phyloP scores from a whole-genome alignment of 2,888 invertebrate genomes.

The Acanthosepion lycidas region DNA sequence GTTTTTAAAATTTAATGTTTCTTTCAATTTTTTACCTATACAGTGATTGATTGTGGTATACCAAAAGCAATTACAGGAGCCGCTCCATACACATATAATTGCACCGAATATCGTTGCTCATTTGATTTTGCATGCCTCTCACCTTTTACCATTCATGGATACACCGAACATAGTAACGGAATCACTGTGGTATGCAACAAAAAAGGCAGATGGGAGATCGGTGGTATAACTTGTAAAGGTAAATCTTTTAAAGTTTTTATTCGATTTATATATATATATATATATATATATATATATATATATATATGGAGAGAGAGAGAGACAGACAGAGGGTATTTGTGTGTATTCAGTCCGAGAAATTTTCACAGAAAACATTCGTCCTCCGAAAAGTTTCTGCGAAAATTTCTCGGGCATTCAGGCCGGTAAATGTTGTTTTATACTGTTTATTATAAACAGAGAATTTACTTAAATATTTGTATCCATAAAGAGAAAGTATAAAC shows the following conservation, averaged over 20 bases:
- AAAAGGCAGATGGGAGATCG: neutral
- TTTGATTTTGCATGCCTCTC: conserved; percentile 60
- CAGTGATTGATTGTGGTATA: conserved; percentile 60
- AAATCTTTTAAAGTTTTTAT: neutral
- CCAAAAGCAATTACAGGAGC: conserved; percentile 56
- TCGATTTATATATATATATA: too few relatives aligned
- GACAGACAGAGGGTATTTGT: too few relatives aligned
- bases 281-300: too few relatives aligned
- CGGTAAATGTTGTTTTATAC: too few relatives aligned
- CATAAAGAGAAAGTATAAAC: too few relatives aligned
- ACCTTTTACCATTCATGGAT: conserved; percentile 82
- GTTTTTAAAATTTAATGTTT: neutral
- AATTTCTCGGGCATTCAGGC: too few relatives aligned
- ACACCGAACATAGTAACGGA: conserved; percentile 80
- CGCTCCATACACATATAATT: conserved; percentile 51
- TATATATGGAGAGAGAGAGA: too few relatives aligned
- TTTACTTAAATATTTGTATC: too few relatives aligned
- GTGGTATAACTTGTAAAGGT: conserved; percentile 1
- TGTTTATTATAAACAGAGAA: too few relatives aligned
- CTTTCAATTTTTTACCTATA: neutral
- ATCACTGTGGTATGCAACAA: neutral
- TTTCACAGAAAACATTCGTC: too few relatives aligned
- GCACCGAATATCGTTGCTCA: conserved; percentile 56
- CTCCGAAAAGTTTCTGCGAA: too few relatives aligned
- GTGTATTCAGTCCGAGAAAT: too few relatives aligned